Evolutionary conservation across 2,797 vertebrate species (phyloP).

Genomic region (Lacerta agilis): DNA sequence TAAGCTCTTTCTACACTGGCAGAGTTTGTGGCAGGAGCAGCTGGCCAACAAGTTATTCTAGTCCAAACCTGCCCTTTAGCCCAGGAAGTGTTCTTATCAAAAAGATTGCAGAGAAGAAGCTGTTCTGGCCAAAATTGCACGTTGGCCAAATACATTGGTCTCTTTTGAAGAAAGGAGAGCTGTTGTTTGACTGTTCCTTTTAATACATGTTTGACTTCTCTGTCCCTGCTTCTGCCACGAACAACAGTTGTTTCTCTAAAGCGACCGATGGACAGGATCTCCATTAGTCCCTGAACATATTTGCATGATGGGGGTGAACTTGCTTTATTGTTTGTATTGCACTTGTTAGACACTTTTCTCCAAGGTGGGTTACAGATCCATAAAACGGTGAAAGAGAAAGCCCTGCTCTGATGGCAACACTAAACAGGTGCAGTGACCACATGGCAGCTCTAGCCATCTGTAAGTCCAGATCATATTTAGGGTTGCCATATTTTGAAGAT

Average conservation of each 20-base stretch:
- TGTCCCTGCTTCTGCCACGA: not conserved
- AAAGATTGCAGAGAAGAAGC: not conserved
- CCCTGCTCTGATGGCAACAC: too few species aligned
- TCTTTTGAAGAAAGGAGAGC: not conserved
- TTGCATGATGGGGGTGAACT: too few species aligned
- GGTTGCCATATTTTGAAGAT: too few species aligned
- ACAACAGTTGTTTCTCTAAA: not conserved
- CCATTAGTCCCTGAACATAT: not conserved
- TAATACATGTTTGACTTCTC: not conserved
- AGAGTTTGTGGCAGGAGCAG: not conserved
- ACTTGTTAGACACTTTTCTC: not conserved
- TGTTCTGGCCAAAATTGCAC: not conserved
- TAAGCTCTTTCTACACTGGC: not conserved
- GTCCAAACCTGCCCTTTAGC: not conserved
- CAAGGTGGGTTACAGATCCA: not conserved
- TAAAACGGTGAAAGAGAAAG: not conserved
- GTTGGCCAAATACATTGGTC: not conserved
- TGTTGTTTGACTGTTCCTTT: not conserved
- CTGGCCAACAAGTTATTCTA: not conserved
- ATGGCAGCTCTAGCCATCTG: not conserved
- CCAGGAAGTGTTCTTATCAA: conserved; percentile 1
- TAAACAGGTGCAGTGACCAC: not conserved
- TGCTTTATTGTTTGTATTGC: not conserved
- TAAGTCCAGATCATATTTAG: not conserved
- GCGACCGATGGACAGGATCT: not conserved